Evolutionary conservation across 2,797 vertebrate species (phyloP).

Genomic region (Nothura maculosa): DNA sequence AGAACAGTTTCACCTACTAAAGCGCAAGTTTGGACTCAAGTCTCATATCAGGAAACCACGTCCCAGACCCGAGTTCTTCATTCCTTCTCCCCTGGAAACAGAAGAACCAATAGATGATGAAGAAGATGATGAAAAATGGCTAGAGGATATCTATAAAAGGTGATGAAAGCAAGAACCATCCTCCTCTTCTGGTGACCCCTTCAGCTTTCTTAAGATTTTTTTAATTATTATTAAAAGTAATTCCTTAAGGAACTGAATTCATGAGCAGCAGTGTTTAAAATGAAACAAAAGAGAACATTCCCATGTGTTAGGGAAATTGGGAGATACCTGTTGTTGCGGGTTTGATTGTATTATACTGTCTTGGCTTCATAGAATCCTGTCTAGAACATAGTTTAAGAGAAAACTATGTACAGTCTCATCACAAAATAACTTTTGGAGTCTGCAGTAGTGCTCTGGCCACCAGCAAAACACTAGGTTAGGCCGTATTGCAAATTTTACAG

Average conservation of each 20-base stretch:
- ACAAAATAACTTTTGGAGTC: conserved; percentile 69
- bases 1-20: conserved; percentile 95
- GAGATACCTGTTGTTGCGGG: conserved; percentile 80
- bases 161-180: conserved; percentile 74
- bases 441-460: not conserved
- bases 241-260: conserved; percentile 76
- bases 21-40: conserved; percentile 96
- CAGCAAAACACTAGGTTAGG: not conserved
- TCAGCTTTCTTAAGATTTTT: conserved; percentile 74
- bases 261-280: conserved; percentile 78
- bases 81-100: conserved; percentile 89
- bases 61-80: conserved; percentile 86
- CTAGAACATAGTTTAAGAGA: conserved; percentile 34
- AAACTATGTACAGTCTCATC: conserved; percentile 40
- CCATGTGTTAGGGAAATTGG: conserved; percentile 71
- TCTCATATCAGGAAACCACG: conserved; percentile 78
- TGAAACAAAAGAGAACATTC: conserved; percentile 43
- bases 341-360: conserved; percentile 58
- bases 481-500: not conserved
- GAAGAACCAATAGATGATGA: conserved; percentile 92
- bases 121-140: conserved; percentile 94
- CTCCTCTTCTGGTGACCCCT: conserved; percentile 47
- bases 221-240: conserved; percentile 74
- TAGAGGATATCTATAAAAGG: conserved; percentile 91
- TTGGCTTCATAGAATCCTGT: conserved; percentile 53